Conservation (phyloP, 2,888 invertebrate genomes). For the Adineta ricciae region DNA sequence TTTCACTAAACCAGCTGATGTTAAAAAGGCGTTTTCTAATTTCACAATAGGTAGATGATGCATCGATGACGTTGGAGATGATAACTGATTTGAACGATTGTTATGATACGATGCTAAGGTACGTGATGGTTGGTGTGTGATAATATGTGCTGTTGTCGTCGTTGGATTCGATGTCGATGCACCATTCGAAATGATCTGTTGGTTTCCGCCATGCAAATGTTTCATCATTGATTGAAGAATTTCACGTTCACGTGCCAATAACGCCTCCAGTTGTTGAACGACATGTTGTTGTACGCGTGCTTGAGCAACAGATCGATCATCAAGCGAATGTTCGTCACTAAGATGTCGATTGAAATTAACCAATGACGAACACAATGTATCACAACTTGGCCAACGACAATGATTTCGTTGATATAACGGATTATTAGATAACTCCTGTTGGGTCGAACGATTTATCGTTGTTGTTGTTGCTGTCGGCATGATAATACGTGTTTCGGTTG, state of each 20-base stretch:
- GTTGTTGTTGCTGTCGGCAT: neutral
- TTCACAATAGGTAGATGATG: slow-evolving; percentile 12
- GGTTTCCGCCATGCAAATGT: slow-evolving; percentile 62
- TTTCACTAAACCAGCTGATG: neutral
- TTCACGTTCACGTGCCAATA: slow-evolving; percentile 70
- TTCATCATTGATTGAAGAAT: slow-evolving; percentile 92
- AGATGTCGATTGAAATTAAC: slow-evolving; percentile 83
- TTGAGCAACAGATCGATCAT: slow-evolving; percentile 87
- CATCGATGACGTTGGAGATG: neutral
- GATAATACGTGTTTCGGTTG: neutral
- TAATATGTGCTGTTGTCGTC: neutral
- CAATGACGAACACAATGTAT: slow-evolving; percentile 79
- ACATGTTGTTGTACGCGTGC: slow-evolving; percentile 95
- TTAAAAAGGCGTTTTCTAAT: neutral
- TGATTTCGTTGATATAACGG: slow-evolving; percentile 64
- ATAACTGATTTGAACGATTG: neutral
- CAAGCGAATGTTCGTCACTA: slow-evolving; percentile 78
- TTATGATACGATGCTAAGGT: neutral
- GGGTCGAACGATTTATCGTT: neutral
- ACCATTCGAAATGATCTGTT: neutral
- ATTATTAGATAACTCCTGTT: neutral
- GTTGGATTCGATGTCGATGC: neutral
- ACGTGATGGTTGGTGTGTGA: neutral
- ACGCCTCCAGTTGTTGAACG: slow-evolving; percentile 46
- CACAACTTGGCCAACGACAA: slow-evolving; percentile 96